Conservation (phyloP, 2,113 vertebrate species). For the Pandion haliaetus region DNA sequence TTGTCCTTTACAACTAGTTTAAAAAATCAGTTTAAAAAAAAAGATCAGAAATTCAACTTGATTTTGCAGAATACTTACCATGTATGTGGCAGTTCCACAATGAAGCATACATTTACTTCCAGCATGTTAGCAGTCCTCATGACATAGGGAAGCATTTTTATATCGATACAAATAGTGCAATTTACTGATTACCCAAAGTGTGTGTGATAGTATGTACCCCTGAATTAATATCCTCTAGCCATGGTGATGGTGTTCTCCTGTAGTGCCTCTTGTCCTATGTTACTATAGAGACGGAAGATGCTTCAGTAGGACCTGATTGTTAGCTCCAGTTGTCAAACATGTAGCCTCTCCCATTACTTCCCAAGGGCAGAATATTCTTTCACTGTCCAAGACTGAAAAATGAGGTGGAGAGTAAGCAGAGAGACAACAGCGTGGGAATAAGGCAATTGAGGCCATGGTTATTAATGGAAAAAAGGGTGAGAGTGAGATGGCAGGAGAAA, state of each 20-base stretch:
- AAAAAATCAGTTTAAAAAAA: not conserved
- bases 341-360: not conserved
- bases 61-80: not conserved
- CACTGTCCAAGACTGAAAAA: not conserved
- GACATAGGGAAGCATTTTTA: not conserved
- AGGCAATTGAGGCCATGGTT: not conserved
- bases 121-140: not conserved
- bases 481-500: not conserved
- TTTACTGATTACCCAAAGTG: not conserved
- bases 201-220: not conserved
- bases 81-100: not conserved
- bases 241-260: not conserved
- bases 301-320: not conserved
- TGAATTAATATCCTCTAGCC: not conserved
- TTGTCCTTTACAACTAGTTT: not conserved
- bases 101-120: not conserved
- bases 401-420: not conserved
- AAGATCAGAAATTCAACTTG: not conserved
- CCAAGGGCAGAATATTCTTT: not conserved
- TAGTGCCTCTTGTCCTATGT: not conserved
- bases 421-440: not conserved
- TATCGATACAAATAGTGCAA: not conserved
- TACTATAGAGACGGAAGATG: slow-evolving; percentile 10
- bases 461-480: not conserved
- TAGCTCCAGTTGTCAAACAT: not conserved